Evolutionary conservation across 1,140 invertebrate genomes (phyloP), one percentile per base, ranked within the genome.

Genomic region (Trachelipus rathkii): DNA sequence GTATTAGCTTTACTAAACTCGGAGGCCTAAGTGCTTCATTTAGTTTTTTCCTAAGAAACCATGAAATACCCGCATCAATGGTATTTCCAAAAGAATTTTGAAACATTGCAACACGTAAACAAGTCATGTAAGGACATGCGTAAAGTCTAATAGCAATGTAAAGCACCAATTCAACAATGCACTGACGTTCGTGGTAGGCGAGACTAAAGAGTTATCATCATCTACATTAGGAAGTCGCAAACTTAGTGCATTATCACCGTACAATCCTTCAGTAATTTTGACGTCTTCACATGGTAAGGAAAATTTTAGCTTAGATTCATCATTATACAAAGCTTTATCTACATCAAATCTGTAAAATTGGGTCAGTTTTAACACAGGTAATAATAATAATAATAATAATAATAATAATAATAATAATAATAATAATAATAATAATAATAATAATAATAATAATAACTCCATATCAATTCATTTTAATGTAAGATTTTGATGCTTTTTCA

Each of bases 1-100:
- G 76, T 15, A 81, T 78, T 44, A 81, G 75, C 45, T 77, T 81
- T n/a, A 81, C 77, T n/a, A 81, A 77, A 5, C 77, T 75, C 11
- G 72, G 79, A 0, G 79, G 75, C 0, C 75, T 76, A 43, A 81
- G 79, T 15, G 75, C 75, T n/a, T 73, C 21, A 43, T 71, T 21
- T 33, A 81, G 69, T 50, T 78, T 81, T 53, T 77, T 72, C 11
- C 79, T 50, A 50, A 81, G 46, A 66, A 77, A 78, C 74, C 75
- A 75, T 15, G 69, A 11, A 19, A 81, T 69, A 13, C 75, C 79
- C 0, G 79, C 79, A 70, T 81, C 79, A 0, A 78, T 15, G 33
- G 79, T 81, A 71, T 50, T 77, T 46, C 74, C 73, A 11, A 71
- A 46, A 72, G 78, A 67, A 19, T 71, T 43, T 23, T 75, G 24